These are phyloP conservation scores for Agrilus mali DNA, from an alignment of 2,888 invertebrate genomes.

Conservation along the genomic window DNA sequence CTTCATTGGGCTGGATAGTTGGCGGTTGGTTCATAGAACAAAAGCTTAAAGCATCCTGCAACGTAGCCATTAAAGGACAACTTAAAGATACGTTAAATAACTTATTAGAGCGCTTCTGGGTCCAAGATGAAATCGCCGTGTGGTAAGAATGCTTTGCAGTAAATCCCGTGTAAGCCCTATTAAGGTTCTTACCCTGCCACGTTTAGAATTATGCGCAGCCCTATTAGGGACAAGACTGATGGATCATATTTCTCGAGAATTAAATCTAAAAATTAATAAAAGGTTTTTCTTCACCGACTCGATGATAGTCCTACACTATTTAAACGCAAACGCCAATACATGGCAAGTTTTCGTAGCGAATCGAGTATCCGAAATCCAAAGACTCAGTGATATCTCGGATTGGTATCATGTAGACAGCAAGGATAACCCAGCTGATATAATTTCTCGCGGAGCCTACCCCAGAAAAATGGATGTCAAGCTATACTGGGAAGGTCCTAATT, in stretches of 20 bases:
- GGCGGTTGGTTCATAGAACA: too few species aligned
- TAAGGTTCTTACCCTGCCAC: background rate
- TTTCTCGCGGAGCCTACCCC: background rate
- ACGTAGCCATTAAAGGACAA: too few species aligned
- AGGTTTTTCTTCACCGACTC: conserved; percentile 5
- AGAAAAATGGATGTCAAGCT: background rate
- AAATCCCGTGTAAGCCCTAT: background rate
- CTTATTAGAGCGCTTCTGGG: too few species aligned
- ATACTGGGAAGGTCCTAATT: conserved; percentile 4
- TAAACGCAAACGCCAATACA: background rate
- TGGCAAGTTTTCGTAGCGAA: conserved; percentile 7
- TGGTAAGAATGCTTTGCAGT: conserved; percentile 8
- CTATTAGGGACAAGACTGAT: conserved; percentile 3
- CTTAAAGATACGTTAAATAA: too few species aligned
- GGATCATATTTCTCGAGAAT: background rate
- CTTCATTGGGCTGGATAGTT: too few species aligned
- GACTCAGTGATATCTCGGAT: conserved; percentile 1
- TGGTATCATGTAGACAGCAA: conserved; percentile 4
- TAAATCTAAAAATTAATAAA: background rate
- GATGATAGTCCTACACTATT: conserved; percentile 4
- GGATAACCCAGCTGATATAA: conserved; percentile 6
- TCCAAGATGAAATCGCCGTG: too few species aligned
- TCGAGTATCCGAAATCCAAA: conserved; percentile 6
- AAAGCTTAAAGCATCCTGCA: too few species aligned
- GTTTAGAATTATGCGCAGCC: conserved; percentile 2